phyloP scores from a whole-genome alignment of 2,797 vertebrate species.

The Sarcophilus harrisii region DNA sequence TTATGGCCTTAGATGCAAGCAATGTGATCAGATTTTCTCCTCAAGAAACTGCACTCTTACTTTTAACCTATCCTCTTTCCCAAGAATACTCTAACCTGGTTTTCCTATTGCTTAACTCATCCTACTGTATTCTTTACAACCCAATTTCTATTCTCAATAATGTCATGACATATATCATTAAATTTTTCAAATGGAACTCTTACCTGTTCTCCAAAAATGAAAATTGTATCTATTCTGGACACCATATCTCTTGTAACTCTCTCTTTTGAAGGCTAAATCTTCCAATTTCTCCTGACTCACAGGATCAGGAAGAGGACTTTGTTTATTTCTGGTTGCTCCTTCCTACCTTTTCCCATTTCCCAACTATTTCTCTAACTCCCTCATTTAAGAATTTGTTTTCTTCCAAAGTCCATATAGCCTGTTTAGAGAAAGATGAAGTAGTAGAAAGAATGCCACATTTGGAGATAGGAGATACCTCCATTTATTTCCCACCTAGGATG shows the following conservation, averaged over 20 bases:
- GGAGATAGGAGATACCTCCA: background rate
- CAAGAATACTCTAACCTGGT: background rate
- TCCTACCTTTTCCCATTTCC: background rate
- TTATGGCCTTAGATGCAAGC: background rate
- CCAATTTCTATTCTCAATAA: background rate
- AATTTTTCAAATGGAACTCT: background rate
- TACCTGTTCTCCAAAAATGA: background rate
- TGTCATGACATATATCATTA: background rate
- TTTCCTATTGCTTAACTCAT: background rate
- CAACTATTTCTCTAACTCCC: background rate
- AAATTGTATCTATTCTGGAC: background rate
- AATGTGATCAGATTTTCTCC: background rate
- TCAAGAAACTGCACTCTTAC: background rate
- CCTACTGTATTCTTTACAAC: background rate
- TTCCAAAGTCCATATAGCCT: background rate
- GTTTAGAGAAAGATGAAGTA: background rate
- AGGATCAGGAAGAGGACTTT: background rate
- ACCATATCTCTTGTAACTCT: background rate
- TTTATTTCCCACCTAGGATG: background rate
- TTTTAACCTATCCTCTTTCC: background rate
- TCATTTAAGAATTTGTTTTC: background rate
- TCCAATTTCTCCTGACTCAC: background rate
- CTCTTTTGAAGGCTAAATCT: background rate
- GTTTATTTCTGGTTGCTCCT: background rate
- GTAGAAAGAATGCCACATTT: background rate